Evolutionary conservation across 2,888 invertebrate species (phyloP), one percentile per base, ranked within the genome.

Genomic region (Caenorhabditis sp.): DNA sequence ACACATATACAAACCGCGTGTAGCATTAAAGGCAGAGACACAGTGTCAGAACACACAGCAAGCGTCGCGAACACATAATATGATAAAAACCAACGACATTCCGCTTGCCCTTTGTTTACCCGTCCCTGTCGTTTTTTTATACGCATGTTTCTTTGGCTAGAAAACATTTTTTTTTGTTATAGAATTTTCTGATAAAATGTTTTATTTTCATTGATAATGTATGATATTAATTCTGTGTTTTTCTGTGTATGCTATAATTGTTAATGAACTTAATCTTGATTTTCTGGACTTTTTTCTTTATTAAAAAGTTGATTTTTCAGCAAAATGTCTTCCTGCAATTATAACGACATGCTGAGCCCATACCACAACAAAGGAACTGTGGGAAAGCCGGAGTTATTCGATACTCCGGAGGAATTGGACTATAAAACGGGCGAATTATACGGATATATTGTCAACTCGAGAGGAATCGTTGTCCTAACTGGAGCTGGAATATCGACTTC

Each of bases 381-480:
- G 5, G 43, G 43, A 43, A 14, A 7, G 3, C 10, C 7, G 14
- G 43, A 43, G 17, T 17, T 43, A 17, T 43, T 43, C 3, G 43
- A 43, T 14, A 17, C 12, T 12, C 14, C 12, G 14, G 43, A 10
- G 14, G 17, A 10, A 14, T 12, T 43, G 3, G 43, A 17, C 3
- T 10, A 17, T 10, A 43, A 12, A 14, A 12, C 17, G 3, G 43
- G 17, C 12, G 17, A 43, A 43, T 43, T 43, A 3, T 10, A 43
- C 3, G 43, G 17, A 43, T 17, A 10, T 7, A 17, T 43, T 10
- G 3, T 10, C 12, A 17, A 10, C 17, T 10, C 43, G 14, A 5
- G 17, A 5, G 5, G 8, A 17, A 17, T 43, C 14, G 43, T 43
- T 10, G 91, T 97, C 8, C 95, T 97, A 88, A 96, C 96, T 1